phyloP scores from a whole-genome alignment of 2,797 vertebrate species.

The Anisognathus igniventris region DNA sequence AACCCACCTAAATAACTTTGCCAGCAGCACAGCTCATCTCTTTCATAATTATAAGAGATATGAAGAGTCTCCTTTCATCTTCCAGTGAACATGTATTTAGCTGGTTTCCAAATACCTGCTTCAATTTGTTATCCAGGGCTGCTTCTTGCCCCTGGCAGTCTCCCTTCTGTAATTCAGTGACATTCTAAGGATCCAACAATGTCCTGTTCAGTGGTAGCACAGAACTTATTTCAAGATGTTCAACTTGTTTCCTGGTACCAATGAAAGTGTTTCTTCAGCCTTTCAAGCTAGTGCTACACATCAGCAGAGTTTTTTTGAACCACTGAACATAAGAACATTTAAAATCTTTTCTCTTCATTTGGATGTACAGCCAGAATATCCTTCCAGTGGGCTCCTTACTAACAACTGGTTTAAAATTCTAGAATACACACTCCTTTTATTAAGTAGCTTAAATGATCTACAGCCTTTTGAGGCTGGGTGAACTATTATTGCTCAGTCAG shows the following conservation, averaged over 20 bases:
- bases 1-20: conserved; percentile 24
- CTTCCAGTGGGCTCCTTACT: neutral
- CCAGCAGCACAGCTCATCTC: conserved; percentile 33
- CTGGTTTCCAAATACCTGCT: conserved; percentile 33
- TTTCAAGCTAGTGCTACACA: neutral
- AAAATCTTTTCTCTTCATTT: neutral
- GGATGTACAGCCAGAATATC: neutral
- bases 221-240: neutral
- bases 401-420: neutral
- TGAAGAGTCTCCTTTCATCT: conserved; percentile 27
- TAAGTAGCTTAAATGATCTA: conserved; percentile 14
- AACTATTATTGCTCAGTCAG: neutral
- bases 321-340: neutral
- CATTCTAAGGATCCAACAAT: neutral
- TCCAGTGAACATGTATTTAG: neutral
- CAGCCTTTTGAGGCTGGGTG: neutral
- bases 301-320: neutral
- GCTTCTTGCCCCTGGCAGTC: neutral
- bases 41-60: conserved; percentile 29
- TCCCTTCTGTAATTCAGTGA: neutral
- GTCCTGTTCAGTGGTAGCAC: neutral
- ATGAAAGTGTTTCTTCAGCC: neutral
- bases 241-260: neutral
- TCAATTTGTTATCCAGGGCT: conserved; percentile 29
- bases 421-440: neutral